phyloP scores from a whole-genome alignment of 2,888 invertebrate species.

The Cabera pusaria region DNA sequence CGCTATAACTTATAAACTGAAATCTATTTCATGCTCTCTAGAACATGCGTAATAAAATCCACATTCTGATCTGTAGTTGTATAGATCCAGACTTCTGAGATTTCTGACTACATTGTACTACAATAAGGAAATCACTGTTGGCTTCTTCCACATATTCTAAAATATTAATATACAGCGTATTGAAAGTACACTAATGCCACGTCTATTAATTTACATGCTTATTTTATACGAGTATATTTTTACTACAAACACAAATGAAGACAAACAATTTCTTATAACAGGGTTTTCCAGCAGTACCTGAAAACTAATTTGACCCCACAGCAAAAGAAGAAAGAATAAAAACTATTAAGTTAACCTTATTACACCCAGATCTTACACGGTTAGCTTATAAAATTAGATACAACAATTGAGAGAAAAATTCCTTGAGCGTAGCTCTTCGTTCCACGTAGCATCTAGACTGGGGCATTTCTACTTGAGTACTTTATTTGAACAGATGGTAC shows the following conservation, averaged over 20 bases:
- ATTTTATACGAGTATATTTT: too few relatives aligned
- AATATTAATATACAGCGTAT: too few relatives aligned
- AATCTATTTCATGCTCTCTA: too few relatives aligned
- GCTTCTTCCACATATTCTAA: too few relatives aligned
- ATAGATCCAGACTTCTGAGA: neutral
- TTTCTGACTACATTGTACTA: neutral
- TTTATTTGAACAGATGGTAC: slow-evolving; percentile 59
- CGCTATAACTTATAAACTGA: slow-evolving; percentile 67
- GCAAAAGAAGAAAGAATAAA: neutral
- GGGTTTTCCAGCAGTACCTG: too few relatives aligned
- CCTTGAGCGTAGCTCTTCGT: slow-evolving; percentile 24
- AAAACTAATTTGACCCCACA: too few relatives aligned
- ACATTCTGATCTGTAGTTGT: slow-evolving; percentile 22
- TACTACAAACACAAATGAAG: too few relatives aligned
- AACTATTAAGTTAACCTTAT: slow-evolving; percentile 3
- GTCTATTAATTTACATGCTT: too few relatives aligned
- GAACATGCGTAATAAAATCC: slow-evolving; percentile 58
- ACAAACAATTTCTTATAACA: too few relatives aligned
- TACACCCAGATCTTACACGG: slow-evolving; percentile 4
- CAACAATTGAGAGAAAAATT: slow-evolving; percentile 22
- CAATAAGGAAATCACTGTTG: too few relatives aligned
- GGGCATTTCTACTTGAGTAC: slow-evolving; percentile 32
- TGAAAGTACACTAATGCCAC: too few relatives aligned
- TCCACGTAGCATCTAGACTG: slow-evolving; percentile 30
- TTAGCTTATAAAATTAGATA: slow-evolving; percentile 16